Conservation (phyloP, 2,888 invertebrate species). For the Nebria brevicollis region DNA sequence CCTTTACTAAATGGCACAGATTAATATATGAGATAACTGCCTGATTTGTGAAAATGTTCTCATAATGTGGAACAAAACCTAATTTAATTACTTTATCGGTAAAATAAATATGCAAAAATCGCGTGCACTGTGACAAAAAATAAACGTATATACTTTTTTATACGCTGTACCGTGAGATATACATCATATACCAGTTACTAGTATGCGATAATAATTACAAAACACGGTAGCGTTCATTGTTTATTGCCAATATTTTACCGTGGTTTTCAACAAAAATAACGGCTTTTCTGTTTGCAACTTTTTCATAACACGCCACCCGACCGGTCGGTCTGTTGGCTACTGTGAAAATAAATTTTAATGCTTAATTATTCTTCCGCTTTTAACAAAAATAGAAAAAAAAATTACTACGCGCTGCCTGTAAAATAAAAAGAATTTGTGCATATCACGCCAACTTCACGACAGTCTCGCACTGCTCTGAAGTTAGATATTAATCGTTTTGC, state of each 20-base stretch:
- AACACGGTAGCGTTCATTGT: constrained; percentile 37
- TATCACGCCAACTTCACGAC: constrained; percentile 42
- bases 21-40: neutral
- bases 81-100: constrained; percentile 2
- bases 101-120: neutral
- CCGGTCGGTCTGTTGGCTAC: constrained; percentile 8
- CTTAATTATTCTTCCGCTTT: constrained; percentile 37
- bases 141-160: neutral
- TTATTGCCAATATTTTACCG: constrained; percentile 45
- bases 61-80: neutral
- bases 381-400: constrained; percentile 13
- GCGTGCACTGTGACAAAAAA: constrained; percentile 1
- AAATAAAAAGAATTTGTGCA: constrained; percentile 34
- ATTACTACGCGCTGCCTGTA: neutral
- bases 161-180: constrained; percentile 33
- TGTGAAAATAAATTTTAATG: constrained; percentile 44
- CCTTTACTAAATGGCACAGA: neutral
- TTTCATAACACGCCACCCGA: constrained; percentile 28
- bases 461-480: constrained; percentile 5
- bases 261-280: constrained; percentile 37
- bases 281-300: constrained; percentile 12
- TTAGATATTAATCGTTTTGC: constrained; percentile 39
- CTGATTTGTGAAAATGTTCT: neutral
- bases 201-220: constrained; percentile 39
- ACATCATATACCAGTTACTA: constrained; percentile 37